phyloP scores from a whole-genome alignment of 1,140 invertebrate species.

The Drosophila lowei region DNA sequence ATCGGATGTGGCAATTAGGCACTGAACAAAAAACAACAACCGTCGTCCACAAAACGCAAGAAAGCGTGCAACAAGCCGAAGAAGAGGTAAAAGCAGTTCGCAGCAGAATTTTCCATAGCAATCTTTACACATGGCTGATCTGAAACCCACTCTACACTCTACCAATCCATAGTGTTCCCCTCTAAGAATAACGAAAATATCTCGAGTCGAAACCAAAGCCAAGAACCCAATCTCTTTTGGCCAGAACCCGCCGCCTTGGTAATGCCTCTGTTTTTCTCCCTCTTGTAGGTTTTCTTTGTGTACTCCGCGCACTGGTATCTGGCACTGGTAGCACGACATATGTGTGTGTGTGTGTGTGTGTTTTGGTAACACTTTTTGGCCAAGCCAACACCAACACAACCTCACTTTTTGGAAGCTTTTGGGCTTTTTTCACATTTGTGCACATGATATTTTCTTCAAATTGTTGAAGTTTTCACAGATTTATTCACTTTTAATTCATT shows the following conservation, averaged over 20 bases:
- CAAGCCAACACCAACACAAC: constrained; percentile 66
- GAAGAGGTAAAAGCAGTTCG: constrained; percentile 23
- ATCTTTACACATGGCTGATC: too few species aligned
- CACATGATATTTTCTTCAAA: constrained; percentile 1
- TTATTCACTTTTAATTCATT: constrained; percentile 21
- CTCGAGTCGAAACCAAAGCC: too few species aligned
- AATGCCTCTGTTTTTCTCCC: constrained; percentile 6
- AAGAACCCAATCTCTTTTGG: too few species aligned
- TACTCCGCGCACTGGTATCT: constrained; percentile 23
- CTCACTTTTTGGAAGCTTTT: constrained; percentile 62
- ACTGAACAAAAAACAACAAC: constrained; percentile 19
- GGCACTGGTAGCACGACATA: neutral
- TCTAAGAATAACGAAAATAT: neutral
- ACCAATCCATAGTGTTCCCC: neutral
- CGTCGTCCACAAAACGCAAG: constrained; percentile 42
- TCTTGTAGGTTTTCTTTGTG: constrained; percentile 61
- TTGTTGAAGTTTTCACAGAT: constrained; percentile 3
- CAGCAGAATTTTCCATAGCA: constrained; percentile 22
- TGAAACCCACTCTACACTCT: neutral
- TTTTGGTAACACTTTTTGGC: constrained; percentile 73
- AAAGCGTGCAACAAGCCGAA: constrained; percentile 63
- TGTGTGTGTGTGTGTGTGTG: constrained; percentile 51
- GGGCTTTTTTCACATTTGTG: constrained; percentile 21
- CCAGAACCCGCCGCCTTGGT: too few species aligned
- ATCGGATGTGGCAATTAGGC: constrained; percentile 64